phyloP scores from a whole-genome alignment of 2,797 vertebrate genomes.

The Passerculus sandwichensis region DNA sequence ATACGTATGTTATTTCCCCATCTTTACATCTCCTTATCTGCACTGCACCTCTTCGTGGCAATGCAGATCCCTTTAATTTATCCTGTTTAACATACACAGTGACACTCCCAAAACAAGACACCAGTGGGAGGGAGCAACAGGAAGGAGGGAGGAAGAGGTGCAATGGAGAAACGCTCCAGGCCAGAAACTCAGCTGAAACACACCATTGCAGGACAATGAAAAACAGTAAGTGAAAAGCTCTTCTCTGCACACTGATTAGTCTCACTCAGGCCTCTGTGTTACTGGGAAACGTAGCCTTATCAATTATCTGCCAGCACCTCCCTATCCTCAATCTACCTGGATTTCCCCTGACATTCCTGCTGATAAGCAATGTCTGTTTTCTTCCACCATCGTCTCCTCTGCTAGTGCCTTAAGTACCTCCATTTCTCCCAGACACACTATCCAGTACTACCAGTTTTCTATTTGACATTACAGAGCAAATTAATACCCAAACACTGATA shows the following conservation, averaged over 20 bases:
- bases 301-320: background rate
- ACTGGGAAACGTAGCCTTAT: background rate
- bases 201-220: background rate
- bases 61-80: background rate
- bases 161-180: background rate
- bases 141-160: background rate
- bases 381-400: background rate
- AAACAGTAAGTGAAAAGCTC: background rate
- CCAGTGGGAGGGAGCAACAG: background rate
- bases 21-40: background rate
- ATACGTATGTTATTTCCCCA: background rate
- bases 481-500: background rate
- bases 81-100: background rate
- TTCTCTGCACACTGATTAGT: background rate
- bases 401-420: background rate
- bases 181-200: background rate
- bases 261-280: background rate
- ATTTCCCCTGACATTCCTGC: background rate
- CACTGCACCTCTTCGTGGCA: background rate
- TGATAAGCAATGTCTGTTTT: background rate
- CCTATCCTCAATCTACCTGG: background rate
- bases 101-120: background rate
- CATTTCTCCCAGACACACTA: accelerated
- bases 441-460: background rate
- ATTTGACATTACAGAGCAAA: background rate